Conservation (phyloP, 2,888 invertebrate genomes). For the Mythimna lalbum region DNA sequence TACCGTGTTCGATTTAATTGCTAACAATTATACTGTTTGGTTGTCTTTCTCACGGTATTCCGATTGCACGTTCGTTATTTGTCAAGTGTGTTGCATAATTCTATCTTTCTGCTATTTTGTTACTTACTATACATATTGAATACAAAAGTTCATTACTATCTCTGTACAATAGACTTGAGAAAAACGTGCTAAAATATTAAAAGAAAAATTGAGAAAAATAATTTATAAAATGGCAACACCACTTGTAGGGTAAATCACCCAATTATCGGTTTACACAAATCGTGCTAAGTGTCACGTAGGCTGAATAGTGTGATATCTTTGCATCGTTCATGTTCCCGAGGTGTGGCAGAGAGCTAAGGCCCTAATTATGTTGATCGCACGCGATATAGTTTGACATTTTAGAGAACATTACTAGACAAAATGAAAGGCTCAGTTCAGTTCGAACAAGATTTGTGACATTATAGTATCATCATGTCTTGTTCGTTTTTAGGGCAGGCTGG, state of each 20-base stretch:
- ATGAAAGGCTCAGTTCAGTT: constrained; percentile 50
- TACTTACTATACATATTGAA: background rate
- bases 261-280: constrained; percentile 63
- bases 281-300: constrained; percentile 71
- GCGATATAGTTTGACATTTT: constrained; percentile 74
- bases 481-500: constrained; percentile 22
- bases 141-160: background rate
- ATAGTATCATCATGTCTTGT: constrained; percentile 46
- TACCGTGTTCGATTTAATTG: constrained; percentile 58
- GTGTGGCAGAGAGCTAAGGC: constrained; percentile 67
- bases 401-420: constrained; percentile 41
- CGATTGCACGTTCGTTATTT: constrained; percentile 54
- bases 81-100: constrained; percentile 51
- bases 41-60: constrained; percentile 64
- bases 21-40: constrained; percentile 56
- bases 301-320: constrained; percentile 62
- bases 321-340: constrained; percentile 67
- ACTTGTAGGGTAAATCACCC: constrained; percentile 60
- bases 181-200: background rate
- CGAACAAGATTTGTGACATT: constrained; percentile 58
- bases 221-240: constrained; percentile 33
- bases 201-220: background rate
- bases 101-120: constrained; percentile 22
- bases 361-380: constrained; percentile 76
- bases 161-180: background rate